Conservation (phyloP, 2,113 vertebrate genomes). For the Typhlomys cinereus region DNA sequence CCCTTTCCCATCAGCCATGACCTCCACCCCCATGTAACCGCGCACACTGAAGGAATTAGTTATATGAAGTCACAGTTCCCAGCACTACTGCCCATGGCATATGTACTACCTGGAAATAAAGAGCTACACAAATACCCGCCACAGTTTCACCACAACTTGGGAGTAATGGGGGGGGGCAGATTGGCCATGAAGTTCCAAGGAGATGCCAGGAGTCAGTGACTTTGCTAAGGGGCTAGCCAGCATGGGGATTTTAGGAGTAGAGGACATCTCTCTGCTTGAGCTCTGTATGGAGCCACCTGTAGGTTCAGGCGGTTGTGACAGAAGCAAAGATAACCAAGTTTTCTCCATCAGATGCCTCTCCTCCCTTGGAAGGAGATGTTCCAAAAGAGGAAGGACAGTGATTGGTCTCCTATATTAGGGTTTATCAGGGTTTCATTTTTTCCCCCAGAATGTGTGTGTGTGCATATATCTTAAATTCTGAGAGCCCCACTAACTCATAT, state of each 20-base stretch:
- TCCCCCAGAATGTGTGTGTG: background rate
- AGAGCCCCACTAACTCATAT: background rate
- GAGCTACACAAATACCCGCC: background rate
- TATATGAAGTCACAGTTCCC: background rate
- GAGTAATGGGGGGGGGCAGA: background rate
- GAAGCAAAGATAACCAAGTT: background rate
- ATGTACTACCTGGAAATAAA: slow-evolving; percentile 20
- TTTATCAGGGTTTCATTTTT: background rate
- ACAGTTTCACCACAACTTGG: background rate
- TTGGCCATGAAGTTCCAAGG: background rate
- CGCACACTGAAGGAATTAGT: background rate
- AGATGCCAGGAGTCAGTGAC: background rate
- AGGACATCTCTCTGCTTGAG: background rate
- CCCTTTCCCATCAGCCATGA: background rate
- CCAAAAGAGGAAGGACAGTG: background rate
- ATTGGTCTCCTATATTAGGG: background rate
- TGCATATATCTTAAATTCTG: background rate
- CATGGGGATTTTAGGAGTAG: background rate
- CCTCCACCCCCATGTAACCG: background rate
- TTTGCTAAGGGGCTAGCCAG: background rate
- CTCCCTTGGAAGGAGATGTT: background rate
- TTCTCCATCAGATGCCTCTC: background rate
- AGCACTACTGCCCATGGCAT: background rate
- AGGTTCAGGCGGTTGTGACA: background rate
- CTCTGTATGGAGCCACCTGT: background rate